Evolutionary conservation across 2,888 invertebrate species (phyloP).

Genomic region (Endotricha flammealis): DNA sequence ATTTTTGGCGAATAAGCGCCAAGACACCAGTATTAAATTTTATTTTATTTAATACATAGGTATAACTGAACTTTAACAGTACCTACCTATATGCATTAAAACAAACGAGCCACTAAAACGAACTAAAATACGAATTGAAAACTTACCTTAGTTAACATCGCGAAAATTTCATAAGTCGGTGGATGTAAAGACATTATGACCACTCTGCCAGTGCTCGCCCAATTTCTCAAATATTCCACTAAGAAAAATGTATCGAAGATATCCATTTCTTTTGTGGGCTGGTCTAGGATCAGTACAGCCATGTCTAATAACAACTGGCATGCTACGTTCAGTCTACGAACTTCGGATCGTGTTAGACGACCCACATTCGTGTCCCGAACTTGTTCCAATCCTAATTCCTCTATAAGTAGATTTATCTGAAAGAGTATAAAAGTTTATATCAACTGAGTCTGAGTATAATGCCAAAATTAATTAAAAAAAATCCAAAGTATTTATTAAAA

Average conservation of each 20-base stretch:
- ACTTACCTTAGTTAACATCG: constrained; percentile 88
- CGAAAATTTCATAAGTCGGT: constrained; percentile 96
- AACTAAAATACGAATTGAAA: no score
- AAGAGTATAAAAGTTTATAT: no score
- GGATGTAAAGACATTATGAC: constrained; percentile 95
- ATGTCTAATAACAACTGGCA: constrained; percentile 92
- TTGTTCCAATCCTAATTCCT: constrained; percentile 93
- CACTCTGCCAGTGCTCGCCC: constrained; percentile 89
- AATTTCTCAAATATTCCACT: constrained; percentile 94
- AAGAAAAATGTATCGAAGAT: constrained; percentile 97
- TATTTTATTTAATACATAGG: no score
- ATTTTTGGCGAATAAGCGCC: no score
- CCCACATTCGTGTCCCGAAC: constrained; percentile 92
- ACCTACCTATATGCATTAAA: no score
- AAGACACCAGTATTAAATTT: no score
- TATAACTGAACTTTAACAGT: no score
- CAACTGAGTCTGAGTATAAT: no score
- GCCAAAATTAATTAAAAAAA: no score
- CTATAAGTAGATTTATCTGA: constrained; percentile 91
- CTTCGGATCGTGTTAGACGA: constrained; percentile 91
- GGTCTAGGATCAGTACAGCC: constrained; percentile 91
- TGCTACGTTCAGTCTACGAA: constrained; percentile 91
- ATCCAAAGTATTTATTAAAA: no score
- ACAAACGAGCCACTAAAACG: no score
- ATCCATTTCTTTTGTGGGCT: constrained; percentile 93